These are phyloP conservation scores for Gyrodactylus salaris DNA, from an alignment of 1,140 invertebrate species.

Conservation along the genomic window DNA sequence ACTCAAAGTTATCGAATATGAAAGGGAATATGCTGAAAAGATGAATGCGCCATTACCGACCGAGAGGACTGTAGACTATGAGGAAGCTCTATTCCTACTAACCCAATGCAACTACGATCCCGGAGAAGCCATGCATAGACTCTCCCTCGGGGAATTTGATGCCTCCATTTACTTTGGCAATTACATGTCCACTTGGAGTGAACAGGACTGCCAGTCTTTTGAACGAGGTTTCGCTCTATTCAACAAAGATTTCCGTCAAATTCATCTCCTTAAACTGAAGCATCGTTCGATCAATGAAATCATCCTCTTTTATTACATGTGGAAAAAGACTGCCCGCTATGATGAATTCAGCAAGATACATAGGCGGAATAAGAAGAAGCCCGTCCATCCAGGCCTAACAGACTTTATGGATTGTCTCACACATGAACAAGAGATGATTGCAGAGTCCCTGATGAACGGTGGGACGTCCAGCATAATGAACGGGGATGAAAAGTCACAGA, in stretches of 20 bases:
- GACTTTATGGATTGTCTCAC: conserved; percentile 5
- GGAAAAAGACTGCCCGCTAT: conserved; percentile 6
- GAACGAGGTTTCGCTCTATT: background rate
- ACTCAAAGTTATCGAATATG: background rate
- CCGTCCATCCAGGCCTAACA: background rate
- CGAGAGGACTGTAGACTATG: background rate
- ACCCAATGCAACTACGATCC: background rate
- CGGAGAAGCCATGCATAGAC: background rate
- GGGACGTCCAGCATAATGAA: background rate
- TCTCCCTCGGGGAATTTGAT: background rate
- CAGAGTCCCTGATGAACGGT: background rate
- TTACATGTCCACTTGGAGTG: background rate
- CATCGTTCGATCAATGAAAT: background rate
- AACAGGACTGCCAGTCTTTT: conserved; percentile 1
- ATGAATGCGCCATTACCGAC: background rate
- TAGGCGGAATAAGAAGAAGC: background rate
- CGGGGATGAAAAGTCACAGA: no score
- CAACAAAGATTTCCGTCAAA: conserved; percentile 3
- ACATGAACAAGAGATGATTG: background rate
- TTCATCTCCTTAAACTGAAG: background rate
- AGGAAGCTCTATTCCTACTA: background rate
- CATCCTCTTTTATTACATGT: conserved; percentile 1
- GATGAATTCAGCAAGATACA: background rate
- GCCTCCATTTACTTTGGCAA: background rate
- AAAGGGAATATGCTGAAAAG: background rate